Base-by-base conservation (phyloP, 2,797 vertebrate genomes). In the Anolis apletophallus region DNA sequence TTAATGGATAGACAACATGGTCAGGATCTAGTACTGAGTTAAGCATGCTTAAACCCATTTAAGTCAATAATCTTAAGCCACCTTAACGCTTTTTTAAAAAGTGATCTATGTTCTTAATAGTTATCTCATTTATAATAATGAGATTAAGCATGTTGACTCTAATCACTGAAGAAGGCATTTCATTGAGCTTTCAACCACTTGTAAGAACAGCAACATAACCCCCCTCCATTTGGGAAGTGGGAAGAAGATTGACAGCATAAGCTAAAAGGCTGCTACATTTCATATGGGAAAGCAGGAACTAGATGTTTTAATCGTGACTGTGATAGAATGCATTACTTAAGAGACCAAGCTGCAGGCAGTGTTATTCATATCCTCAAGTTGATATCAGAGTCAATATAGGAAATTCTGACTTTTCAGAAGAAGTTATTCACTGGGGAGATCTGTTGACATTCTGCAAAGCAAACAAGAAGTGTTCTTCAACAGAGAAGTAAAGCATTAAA, bases 401-500 rank as follows among this genome's bases (percentile, higher is more conserved):
- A 92, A 93, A 91, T 88, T 90, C 10, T 57, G 61, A 91, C 80
- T 88, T 52, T 90, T 93, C 83, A 14, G 23, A 91, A 91, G 61
- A 92, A 88, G 50, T 88, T 94, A 92, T 77, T 92, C 90, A 88
- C 86, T 93, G 85, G 86, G 84, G 87, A 93, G 83, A 29, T 79
- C 72, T 91, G 72, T 93, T 95, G 78, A 80, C 86, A 92, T 94
- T 95, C 91, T 86, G 89, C 85, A 94, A 94, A 91, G 77, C 88
- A 94, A 95, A 93, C 52, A 34, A 85, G 72, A 91, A 69, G 81
- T 87, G 12, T 92, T 81, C 88, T 95, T 92, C 91, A 91, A 88
- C 57, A 61, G 12, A 86, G 77, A 87, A 93, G 87, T 90, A 93
- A 93, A 96, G 93, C 55, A 91, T 89, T 94, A 91, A 91, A 94